phyloP scores from a whole-genome alignment of 2,888 invertebrate genomes.

The Pseudanteris insignis region DNA sequence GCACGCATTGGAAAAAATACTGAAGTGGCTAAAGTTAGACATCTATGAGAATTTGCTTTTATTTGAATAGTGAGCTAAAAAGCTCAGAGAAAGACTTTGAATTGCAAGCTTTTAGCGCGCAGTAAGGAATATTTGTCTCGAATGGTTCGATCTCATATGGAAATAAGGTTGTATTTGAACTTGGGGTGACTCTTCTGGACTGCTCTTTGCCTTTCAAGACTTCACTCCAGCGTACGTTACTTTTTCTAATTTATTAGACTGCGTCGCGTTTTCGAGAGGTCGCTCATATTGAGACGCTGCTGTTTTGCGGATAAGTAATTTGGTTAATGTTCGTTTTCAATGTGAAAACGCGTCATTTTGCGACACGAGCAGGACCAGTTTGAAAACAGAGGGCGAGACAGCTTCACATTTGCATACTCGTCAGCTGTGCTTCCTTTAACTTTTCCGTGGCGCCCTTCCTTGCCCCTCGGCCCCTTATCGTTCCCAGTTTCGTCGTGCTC shows the following conservation, averaged over 20 bases:
- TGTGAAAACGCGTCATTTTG: slow-evolving; percentile 46
- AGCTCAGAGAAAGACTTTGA: slow-evolving; percentile 29
- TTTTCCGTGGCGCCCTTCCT: slow-evolving; percentile 63
- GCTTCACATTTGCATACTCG: slow-evolving; percentile 66
- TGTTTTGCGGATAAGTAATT: slow-evolving; percentile 32
- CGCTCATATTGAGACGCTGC: slow-evolving; percentile 3
- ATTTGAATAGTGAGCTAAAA: slow-evolving; percentile 67
- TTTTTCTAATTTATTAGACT: slow-evolving; percentile 33
- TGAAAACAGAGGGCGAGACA: slow-evolving; percentile 48
- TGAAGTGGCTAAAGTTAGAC: slow-evolving; percentile 37
- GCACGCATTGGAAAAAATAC: too few species aligned
- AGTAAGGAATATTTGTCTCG: slow-evolving; percentile 63
- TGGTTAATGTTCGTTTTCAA: slow-evolving; percentile 35
- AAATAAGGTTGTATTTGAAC: slow-evolving; percentile 52
- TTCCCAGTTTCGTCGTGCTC: too few species aligned
- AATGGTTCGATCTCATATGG: slow-evolving; percentile 64
- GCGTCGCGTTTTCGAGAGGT: not conserved
- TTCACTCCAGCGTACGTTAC: not conserved
- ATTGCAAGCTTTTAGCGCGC: slow-evolving; percentile 57
- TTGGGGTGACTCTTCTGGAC: slow-evolving; percentile 41
- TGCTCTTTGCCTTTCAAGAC: slow-evolving; percentile 43
- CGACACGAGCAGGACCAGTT: slow-evolving; percentile 31
- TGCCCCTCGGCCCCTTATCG: slow-evolving; percentile 22
- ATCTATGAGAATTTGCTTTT: slow-evolving; percentile 65
- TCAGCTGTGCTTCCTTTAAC: slow-evolving; percentile 68